A percentile compares a stretch with the other conserved stretches of the same genome.
These are phyloP conservation scores for Andrena fulva DNA, from an alignment of 2,888 invertebrate species.

Conservation along the genomic window DNA sequence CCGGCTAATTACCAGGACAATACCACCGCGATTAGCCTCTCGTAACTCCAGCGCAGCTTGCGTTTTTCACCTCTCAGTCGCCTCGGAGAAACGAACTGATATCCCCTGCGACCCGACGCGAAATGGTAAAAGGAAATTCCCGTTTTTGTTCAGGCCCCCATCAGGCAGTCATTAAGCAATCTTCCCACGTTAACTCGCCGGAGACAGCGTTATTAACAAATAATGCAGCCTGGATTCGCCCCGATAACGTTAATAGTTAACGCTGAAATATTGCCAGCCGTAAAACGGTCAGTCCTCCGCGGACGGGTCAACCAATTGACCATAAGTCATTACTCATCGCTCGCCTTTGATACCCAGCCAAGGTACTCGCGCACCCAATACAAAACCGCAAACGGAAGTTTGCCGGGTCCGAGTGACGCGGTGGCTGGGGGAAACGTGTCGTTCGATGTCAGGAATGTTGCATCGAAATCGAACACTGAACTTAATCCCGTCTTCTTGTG, in stretches of 20 bases:
- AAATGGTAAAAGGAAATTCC: slow-evolving; percentile 77
- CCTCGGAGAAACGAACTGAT: not conserved
- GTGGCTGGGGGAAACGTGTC: not conserved
- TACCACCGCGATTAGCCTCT: slow-evolving; percentile 29
- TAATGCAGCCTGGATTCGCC: slow-evolving; percentile 45
- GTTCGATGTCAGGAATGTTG: not conserved
- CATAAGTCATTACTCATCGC: slow-evolving; percentile 58
- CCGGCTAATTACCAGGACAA: slow-evolving; percentile 65
- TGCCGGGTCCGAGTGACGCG: not conserved
- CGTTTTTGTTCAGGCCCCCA: slow-evolving; percentile 63
- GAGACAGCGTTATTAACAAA: slow-evolving; percentile 47
- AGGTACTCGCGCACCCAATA: slow-evolving; percentile 5
- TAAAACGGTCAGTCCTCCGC: slow-evolving; percentile 52
- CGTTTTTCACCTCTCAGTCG: slow-evolving; percentile 16
- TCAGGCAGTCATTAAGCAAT: slow-evolving; percentile 64
- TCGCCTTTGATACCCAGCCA: slow-evolving; percentile 31
- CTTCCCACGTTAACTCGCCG: slow-evolving; percentile 75
- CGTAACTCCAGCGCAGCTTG: slow-evolving; percentile 3
- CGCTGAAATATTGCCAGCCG: slow-evolving; percentile 27
- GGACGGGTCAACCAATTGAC: slow-evolving; percentile 48
- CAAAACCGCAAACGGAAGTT: slow-evolving; percentile 10
- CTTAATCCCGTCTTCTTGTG: slow-evolving; percentile 4
- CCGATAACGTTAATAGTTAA: slow-evolving; percentile 52
- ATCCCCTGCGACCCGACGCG: slow-evolving; percentile 50
- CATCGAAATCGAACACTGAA: too few relatives aligned